Base-by-base conservation (phyloP, 2,113 vertebrate genomes). In the Upupa epops region DNA sequence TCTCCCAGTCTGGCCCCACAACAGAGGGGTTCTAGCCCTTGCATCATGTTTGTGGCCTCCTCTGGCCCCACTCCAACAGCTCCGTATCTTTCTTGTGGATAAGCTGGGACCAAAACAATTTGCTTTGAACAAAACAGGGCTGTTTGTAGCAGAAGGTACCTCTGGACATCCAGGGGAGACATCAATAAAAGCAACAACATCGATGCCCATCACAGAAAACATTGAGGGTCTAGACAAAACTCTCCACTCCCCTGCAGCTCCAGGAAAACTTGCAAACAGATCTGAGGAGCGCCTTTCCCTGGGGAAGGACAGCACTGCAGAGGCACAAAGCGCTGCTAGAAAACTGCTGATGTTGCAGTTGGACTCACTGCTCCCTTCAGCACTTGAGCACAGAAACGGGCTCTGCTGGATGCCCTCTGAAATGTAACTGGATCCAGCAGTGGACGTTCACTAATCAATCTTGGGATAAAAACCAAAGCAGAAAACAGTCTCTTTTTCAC, bases 331-430 rank as follows among this genome's bases (percentile, higher is more conserved):
- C 72, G 11, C 52, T 66, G 75, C 90, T 56, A 68, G 76, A 68
- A 89, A 95, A 94, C 34, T 81, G 90, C 92, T 93, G 90, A 95
- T 7, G 61, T 72, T 83, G 92, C 92, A 88, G 70, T 19, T 55
- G 55, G 75, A 54, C 77, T 83, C 68, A 4, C 28, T 52, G 46
- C 36, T 65, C 29, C 68, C 84, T 85, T 42, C 70, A 88, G 52
- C 68, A 32, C 71, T 4, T 72, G 58, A 31, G 49, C 70, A 64
- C 58, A 86, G 69, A 45, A 82, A 75, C 13, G 56, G 32, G 76
- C 77, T 75, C 80, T 88, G 90, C 83, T 78, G 88, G 92, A 72
- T 90, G 77, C 86, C 88, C 93, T 84, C 72, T 36, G 72, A 86
- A 80, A 75, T 69, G 90, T 72, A 96, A 95, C 80, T 36, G 8